Evolutionary conservation across 2,113 vertebrate species (phyloP).

Genomic region (Arenaria interpres): DNA sequence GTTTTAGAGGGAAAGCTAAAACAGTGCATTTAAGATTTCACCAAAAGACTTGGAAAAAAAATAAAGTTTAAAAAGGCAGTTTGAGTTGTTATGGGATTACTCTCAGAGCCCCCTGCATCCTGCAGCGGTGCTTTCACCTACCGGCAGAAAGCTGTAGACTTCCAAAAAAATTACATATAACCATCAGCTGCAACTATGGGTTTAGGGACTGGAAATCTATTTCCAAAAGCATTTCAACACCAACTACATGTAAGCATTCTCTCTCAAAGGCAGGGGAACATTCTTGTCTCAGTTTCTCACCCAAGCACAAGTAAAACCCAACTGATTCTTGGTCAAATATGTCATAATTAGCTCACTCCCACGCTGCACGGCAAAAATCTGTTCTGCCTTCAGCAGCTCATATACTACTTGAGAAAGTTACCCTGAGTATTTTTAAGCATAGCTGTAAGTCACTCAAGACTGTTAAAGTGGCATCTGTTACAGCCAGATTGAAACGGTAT

Average conservation of each 20-base stretch:
- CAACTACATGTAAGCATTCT: not conserved
- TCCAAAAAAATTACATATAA: not conserved
- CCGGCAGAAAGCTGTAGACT: not conserved
- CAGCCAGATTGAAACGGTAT: not conserved
- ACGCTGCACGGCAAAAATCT: not conserved
- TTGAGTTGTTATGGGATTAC: not conserved
- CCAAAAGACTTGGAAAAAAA: not conserved
- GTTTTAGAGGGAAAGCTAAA: not conserved
- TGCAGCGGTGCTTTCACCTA: not conserved
- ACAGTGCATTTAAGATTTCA: not conserved
- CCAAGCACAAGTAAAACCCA: not conserved
- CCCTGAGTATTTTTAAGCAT: not conserved
- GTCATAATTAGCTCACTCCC: slow-evolving; percentile 26
- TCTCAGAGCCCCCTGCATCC: not conserved
- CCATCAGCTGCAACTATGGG: not conserved
- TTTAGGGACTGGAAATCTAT: not conserved
- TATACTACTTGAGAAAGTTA: not conserved
- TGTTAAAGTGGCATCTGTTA: slow-evolving; percentile 11
- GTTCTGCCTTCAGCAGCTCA: slow-evolving; percentile 14
- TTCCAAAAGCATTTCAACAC: not conserved
- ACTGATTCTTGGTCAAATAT: slow-evolving; percentile 33
- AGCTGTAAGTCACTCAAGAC: not conserved
- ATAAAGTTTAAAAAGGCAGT: too few species aligned
- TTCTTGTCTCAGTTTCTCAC: not conserved
- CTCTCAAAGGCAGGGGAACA: not conserved